Conservation (phyloP, 2,888 invertebrate genomes). For the Crematogaster levior region DNA sequence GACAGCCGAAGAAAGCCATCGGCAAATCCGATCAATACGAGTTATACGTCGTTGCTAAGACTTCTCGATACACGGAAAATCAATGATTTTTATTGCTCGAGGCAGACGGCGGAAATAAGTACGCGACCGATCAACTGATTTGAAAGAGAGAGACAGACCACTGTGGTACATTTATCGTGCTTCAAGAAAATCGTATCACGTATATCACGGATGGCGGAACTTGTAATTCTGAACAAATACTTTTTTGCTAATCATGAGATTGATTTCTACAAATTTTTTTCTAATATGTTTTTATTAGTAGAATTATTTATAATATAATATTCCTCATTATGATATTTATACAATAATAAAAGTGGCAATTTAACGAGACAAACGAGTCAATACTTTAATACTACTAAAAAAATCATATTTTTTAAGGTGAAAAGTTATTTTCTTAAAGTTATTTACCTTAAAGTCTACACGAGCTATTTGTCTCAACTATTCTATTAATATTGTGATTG, state of each 20-base stretch:
- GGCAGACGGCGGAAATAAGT: slow-evolving; percentile 35
- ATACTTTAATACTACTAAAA: background rate
- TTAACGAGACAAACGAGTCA: background rate
- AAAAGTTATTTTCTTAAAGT: background rate
- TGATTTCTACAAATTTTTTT: background rate
- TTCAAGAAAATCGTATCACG: slow-evolving; percentile 10
- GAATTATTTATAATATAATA: background rate
- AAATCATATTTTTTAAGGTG: background rate
- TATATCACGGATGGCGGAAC: background rate
- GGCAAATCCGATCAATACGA: slow-evolving; percentile 68
- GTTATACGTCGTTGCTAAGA: slow-evolving; percentile 13
- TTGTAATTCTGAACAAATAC: background rate
- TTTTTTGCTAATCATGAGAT: background rate
- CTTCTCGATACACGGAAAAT: slow-evolving; percentile 42
- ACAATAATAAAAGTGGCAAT: background rate
- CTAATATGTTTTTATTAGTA: background rate
- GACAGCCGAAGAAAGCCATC: slow-evolving; percentile 61
- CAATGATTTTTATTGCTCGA: slow-evolving; percentile 46
- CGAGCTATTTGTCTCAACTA: background rate
- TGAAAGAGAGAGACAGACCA: background rate
- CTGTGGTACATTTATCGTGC: slow-evolving; percentile 29
- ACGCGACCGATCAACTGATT: slow-evolving; percentile 21
- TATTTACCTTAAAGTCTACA: too few relatives aligned
- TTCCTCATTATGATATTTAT: background rate
- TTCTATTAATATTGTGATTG: background rate